A percentile compares a stretch with the other conserved stretches of the same genome.
phyloP scores from a whole-genome alignment of 53 echinoderm and acorn worm genomes.

The Hippasteria phrygiana region DNA sequence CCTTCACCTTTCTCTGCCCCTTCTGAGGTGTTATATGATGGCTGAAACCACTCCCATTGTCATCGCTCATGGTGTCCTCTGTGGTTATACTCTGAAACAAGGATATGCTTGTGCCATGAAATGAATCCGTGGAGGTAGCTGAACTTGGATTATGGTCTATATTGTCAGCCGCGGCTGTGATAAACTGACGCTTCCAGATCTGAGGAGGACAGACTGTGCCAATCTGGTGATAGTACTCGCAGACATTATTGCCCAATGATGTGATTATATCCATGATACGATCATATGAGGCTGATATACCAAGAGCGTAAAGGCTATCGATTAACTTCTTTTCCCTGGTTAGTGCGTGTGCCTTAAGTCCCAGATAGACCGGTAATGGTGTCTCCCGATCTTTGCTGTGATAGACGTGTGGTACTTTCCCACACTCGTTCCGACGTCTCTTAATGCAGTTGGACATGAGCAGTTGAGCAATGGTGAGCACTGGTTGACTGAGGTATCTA shows the following conservation, averaged over 20 bases:
- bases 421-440: too few relatives aligned
- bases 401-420: constrained; percentile 19
- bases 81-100: constrained; percentile 42
- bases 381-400: constrained; percentile 61
- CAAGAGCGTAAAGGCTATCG: constrained; percentile 63
- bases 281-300: too few relatives aligned
- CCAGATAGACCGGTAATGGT: constrained; percentile 47
- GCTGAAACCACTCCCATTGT: not conserved
- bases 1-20: constrained; percentile 2
- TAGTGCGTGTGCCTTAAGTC: constrained; percentile 49
- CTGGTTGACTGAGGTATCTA: constrained; percentile 12
- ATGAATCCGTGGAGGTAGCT: constrained; percentile 48
- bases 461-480: constrained; percentile 63
- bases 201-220: constrained; percentile 60
- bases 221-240: constrained; percentile 30
- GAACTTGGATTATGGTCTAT: constrained; percentile 70
- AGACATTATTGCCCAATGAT: constrained; percentile 30
- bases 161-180: constrained; percentile 60
- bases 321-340: constrained; percentile 48
- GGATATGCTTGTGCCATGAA: constrained; percentile 66
- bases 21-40: constrained; percentile 10
- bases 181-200: constrained; percentile 41
- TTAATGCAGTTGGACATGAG: constrained; percentile 66
- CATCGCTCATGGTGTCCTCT: too few relatives aligned
- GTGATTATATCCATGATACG: too few relatives aligned